Evolutionary conservation across 2,888 invertebrate species (phyloP).

Genomic region (Cyclophora albipunctata): DNA sequence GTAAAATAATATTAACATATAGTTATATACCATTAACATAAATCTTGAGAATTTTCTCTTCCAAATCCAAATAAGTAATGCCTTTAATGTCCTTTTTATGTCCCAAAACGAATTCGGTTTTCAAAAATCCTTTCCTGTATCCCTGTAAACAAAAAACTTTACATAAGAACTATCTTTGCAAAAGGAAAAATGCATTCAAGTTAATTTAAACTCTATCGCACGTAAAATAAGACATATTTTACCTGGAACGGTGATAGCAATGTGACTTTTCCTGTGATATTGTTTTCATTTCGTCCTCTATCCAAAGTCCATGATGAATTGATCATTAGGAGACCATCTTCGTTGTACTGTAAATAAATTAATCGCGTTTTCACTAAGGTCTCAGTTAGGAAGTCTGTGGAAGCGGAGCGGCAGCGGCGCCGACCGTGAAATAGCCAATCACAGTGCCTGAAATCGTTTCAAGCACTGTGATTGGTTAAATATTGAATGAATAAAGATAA

Average conservation of each 20-base stretch:
- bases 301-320: conserved; percentile 82
- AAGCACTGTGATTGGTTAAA: no score
- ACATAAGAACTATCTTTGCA: background rate
- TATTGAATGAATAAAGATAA: no score
- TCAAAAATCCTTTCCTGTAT: conserved; percentile 80
- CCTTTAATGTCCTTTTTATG: conserved; percentile 80
- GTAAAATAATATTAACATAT: no score
- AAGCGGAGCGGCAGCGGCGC: no score
- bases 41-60: conserved; percentile 80
- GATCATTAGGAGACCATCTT: conserved; percentile 79
- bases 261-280: conserved; percentile 79
- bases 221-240: conserved; percentile 16
- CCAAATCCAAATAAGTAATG: conserved; percentile 81
- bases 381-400: no score
- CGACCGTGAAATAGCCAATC: no score
- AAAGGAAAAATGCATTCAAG: background rate
- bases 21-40: conserved; percentile 76
- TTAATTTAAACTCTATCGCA: no score
- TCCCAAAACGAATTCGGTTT: conserved; percentile 79
- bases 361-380: background rate
- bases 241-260: conserved; percentile 79
- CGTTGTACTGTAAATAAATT: conserved; percentile 73
- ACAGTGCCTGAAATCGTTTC: no score
- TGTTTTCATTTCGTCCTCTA: conserved; percentile 70
- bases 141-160: conserved; percentile 51